These are phyloP conservation scores for Sinocyclocheilus anshuiensis DNA, from an alignment of 2,113 vertebrate genomes.

Conservation along the genomic window DNA sequence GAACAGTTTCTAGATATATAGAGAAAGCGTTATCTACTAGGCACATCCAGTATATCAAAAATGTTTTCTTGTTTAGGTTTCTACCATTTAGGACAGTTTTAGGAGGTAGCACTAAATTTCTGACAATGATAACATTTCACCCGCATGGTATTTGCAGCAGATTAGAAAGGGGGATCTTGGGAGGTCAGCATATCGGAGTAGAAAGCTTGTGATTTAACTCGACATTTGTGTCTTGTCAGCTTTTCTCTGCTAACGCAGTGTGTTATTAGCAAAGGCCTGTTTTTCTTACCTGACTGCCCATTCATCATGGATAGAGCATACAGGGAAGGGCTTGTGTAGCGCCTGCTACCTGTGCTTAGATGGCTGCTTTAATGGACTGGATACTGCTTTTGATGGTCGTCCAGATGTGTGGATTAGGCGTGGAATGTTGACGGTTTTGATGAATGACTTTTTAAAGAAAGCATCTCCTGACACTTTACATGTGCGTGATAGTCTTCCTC, in stretches of 20 bases:
- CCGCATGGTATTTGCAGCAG: background rate
- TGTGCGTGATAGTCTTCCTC: constrained; percentile 36
- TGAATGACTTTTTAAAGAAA: constrained; percentile 67
- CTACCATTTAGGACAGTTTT: constrained; percentile 3
- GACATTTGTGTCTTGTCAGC: constrained; percentile 36
- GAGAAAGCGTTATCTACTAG: background rate
- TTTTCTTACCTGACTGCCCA: constrained; percentile 87
- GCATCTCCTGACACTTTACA: constrained; percentile 57
- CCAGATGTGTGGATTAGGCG: constrained; percentile 76
- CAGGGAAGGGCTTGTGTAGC: constrained; percentile 74
- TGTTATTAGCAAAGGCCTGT: constrained; percentile 85
- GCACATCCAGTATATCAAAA: constrained; percentile 15
- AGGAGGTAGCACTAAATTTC: background rate
- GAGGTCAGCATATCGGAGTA: background rate
- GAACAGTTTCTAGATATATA: constrained; percentile 27
- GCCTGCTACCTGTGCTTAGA: constrained; percentile 76
- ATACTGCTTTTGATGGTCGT: constrained; percentile 78
- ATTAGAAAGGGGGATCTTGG: background rate
- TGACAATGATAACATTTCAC: constrained; percentile 25
- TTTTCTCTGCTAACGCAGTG: constrained; percentile 39
- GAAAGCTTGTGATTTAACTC: background rate
- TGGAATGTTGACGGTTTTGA: constrained; percentile 72
- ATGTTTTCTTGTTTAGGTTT: background rate
- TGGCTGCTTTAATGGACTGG: constrained; percentile 78
- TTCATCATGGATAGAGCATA: constrained; percentile 80